These are phyloP conservation scores for Adelphocoris suturalis DNA, from an alignment of 2,888 invertebrate species.

Conservation along the genomic window DNA sequence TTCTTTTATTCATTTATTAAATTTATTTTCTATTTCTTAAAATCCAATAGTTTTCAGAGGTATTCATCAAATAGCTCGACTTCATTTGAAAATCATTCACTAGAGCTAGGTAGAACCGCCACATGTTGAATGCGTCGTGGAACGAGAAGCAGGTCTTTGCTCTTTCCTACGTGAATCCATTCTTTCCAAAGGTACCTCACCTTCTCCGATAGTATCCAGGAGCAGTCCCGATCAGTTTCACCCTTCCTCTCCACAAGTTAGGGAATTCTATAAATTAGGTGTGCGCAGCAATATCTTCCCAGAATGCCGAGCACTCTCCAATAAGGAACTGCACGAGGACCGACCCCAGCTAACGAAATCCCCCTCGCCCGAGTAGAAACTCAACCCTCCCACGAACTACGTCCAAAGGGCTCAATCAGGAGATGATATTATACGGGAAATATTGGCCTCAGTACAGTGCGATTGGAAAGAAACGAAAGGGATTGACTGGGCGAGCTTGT, in stretches of 20 bases:
- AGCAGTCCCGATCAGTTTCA: no score
- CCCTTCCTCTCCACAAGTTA: not conserved
- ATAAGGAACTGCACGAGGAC: conserved; percentile 34
- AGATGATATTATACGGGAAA: conserved; percentile 44
- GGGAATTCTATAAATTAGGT: not conserved
- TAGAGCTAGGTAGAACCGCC: no score
- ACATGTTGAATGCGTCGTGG: no score
- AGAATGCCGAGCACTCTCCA: conserved; percentile 43
- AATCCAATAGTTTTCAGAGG: no score
- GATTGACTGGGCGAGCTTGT: not conserved
- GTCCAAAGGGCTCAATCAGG: conserved; percentile 52
- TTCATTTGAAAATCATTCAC: no score
- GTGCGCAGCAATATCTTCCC: not conserved
- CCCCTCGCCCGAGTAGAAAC: not conserved
- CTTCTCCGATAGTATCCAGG: no score
- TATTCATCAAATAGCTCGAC: no score
- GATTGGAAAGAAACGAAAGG: conserved; percentile 13
- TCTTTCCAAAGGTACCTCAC: no score
- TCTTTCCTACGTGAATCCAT: no score
- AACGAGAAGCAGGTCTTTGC: no score
- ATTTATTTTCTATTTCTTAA: no score
- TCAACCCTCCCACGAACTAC: not conserved
- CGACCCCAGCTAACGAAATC: conserved; percentile 47
- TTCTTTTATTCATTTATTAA: no score
- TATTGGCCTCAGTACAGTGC: not conserved